Evolutionary conservation across 2,888 invertebrate species (phyloP).

Genomic region (Rotaria sp.): DNA sequence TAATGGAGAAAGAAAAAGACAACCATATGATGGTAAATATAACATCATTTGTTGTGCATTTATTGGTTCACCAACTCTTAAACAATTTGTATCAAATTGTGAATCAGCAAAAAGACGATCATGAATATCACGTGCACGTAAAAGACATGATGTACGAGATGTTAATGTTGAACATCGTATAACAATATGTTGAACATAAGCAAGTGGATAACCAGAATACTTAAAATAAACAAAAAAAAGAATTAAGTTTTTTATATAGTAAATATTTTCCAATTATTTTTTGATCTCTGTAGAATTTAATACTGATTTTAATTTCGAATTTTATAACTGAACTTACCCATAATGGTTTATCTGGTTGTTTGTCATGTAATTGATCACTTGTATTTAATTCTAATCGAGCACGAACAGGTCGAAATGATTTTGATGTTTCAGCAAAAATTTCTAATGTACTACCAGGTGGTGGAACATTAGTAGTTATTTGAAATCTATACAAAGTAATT

Average conservation of each 20-base stretch:
- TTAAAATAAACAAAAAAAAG: slow-evolving; percentile 42
- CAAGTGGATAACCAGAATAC: slow-evolving; percentile 58
- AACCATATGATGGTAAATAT: slow-evolving; percentile 77
- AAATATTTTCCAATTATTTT: no score
- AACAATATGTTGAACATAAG: slow-evolving; percentile 58
- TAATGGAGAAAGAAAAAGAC: slow-evolving; percentile 81
- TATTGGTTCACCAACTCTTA: slow-evolving; percentile 66
- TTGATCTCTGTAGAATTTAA: no score
- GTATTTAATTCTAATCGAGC: neutral
- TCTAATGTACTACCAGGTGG: slow-evolving; percentile 8
- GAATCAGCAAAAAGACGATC: slow-evolving; percentile 63
- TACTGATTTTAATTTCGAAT: neutral
- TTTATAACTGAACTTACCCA: neutral
- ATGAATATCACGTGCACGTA: slow-evolving; percentile 77
- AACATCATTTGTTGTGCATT: slow-evolving; percentile 42
- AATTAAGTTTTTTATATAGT: neutral
- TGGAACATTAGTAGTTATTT: neutral
- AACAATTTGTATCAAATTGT: slow-evolving; percentile 70
- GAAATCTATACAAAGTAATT: neutral
- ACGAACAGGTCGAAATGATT: neutral
- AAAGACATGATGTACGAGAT: slow-evolving; percentile 82
- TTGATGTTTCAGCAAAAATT: neutral
- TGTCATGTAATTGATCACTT: neutral
- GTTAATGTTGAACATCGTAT: slow-evolving; percentile 64
- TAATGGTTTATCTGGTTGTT: slow-evolving; percentile 9